phyloP scores from a whole-genome alignment of 2,888 invertebrate genomes.

The Drosophila borealis region DNA sequence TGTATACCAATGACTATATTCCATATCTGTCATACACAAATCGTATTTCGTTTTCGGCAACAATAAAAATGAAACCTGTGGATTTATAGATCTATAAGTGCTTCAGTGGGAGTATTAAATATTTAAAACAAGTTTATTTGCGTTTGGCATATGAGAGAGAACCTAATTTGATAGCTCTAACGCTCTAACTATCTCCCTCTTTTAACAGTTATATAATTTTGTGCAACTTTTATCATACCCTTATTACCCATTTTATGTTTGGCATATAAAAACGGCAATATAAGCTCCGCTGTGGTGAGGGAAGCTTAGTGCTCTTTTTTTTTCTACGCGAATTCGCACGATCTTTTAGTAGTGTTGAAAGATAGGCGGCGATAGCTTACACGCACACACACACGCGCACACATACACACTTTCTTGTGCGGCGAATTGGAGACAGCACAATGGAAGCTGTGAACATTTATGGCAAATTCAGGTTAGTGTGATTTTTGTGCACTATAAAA shows the following conservation, averaged over 20 bases:
- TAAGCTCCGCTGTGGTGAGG: conserved; percentile 9
- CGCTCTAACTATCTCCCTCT: background rate
- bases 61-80: background rate
- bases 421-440: conserved; percentile 60
- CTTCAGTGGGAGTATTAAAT: conserved; percentile 4
- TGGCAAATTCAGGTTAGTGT: conserved; percentile 76
- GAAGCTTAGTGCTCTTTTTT: conserved; percentile 19
- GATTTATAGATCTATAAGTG: background rate
- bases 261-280: conserved; percentile 17
- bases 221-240: conserved; percentile 18
- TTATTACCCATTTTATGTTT: conserved; percentile 19
- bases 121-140: conserved; percentile 6
- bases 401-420: conserved; percentile 46
- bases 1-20: no score
- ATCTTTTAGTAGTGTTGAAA: conserved; percentile 49
- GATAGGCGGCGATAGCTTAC: conserved; percentile 31
- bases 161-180: background rate
- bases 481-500: conserved; percentile 74
- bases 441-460: conserved; percentile 56
- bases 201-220: conserved; percentile 20
- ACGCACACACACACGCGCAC: conserved; percentile 8
- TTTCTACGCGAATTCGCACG: conserved; percentile 59
- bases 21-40: background rate
- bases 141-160: background rate
- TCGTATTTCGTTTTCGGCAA: background rate